These are phyloP conservation scores for Epinephelus fuscoguttatus DNA, from an alignment of 2,113 vertebrate genomes.

Conservation along the genomic window DNA sequence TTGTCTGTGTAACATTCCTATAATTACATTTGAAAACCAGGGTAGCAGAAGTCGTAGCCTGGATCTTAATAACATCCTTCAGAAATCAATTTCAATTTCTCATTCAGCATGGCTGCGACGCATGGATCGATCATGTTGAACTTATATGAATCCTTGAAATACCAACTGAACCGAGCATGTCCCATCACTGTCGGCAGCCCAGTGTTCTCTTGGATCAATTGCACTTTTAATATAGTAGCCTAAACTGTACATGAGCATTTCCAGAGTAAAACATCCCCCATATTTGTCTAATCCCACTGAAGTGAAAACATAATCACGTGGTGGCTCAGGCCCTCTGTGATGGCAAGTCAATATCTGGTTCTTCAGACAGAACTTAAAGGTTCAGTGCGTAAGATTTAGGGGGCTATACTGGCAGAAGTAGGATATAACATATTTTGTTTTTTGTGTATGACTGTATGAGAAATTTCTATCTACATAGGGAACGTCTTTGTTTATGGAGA, in stretches of 20 bases:
- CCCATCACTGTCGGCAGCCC: slow-evolving; percentile 9
- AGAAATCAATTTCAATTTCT: slow-evolving; percentile 80
- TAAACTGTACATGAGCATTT: not conserved
- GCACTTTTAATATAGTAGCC: slow-evolving; percentile 9
- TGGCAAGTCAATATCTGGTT: not conserved
- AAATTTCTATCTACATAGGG: too few species aligned
- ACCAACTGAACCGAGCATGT: slow-evolving; percentile 33
- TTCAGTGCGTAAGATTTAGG: too few species aligned
- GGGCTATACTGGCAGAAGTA: too few species aligned
- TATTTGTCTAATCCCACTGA: not conserved
- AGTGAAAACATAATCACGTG: slow-evolving; percentile 8
- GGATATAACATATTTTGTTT: too few species aligned
- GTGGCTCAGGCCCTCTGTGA: not conserved
- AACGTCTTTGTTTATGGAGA: too few species aligned
- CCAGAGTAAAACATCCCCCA: not conserved
- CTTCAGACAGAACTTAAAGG: not conserved
- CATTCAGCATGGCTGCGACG: slow-evolving; percentile 50
- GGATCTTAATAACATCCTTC: slow-evolving; percentile 70
- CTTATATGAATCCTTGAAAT: slow-evolving; percentile 51
- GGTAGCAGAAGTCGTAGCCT: slow-evolving; percentile 52
- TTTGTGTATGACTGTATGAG: too few species aligned
- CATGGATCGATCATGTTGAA: slow-evolving; percentile 58
- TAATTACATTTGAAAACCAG: slow-evolving; percentile 64
- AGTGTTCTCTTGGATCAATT: not conserved
- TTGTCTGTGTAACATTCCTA: slow-evolving; percentile 22